A percentile compares a stretch with the other conserved stretches of the same genome.
Conservation (phyloP, 2,113 vertebrate genomes). For the Apteryx mantelli region DNA sequence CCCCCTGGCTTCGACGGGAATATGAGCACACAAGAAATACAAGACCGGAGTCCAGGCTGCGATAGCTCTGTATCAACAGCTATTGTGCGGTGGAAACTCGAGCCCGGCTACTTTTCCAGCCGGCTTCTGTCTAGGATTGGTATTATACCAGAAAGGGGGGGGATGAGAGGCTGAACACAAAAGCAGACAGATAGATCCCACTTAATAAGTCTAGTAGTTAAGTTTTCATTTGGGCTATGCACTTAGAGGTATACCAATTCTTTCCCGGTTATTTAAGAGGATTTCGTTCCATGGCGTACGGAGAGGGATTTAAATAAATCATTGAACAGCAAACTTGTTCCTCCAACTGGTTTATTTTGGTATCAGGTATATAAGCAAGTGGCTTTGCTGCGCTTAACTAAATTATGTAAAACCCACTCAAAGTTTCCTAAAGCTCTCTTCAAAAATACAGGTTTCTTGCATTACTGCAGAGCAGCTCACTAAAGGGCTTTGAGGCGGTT, state of each 20-base stretch:
- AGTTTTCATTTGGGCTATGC: neutral
- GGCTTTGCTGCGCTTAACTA: conserved; percentile 52
- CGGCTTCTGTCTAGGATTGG: neutral
- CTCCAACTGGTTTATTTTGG: conserved; percentile 52
- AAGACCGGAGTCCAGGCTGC: neutral
- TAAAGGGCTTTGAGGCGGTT: conserved; percentile 38
- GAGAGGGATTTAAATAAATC: conserved; percentile 67
- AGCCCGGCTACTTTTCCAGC: neutral
- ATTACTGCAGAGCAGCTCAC: conserved; percentile 3
- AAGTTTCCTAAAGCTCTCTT: conserved; percentile 64
- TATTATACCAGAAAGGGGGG: neutral
- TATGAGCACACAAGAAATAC: rapidly evolving
- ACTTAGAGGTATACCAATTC: neutral
- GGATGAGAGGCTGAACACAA: neutral
- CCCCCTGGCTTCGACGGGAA: neutral
- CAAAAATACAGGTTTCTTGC: neutral
- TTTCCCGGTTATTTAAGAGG: conserved; percentile 57
- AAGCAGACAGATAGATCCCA: neutral
- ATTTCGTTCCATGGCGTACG: conserved; percentile 6
- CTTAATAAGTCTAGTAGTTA: neutral
- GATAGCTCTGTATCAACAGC: neutral
- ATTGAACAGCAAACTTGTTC: conserved; percentile 42
- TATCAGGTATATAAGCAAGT: conserved; percentile 56
- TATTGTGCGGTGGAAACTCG: neutral
- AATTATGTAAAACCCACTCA: conserved; percentile 67